Evolutionary conservation across 2,888 invertebrate genomes (phyloP).

Genomic region (Eurytoma californica): DNA sequence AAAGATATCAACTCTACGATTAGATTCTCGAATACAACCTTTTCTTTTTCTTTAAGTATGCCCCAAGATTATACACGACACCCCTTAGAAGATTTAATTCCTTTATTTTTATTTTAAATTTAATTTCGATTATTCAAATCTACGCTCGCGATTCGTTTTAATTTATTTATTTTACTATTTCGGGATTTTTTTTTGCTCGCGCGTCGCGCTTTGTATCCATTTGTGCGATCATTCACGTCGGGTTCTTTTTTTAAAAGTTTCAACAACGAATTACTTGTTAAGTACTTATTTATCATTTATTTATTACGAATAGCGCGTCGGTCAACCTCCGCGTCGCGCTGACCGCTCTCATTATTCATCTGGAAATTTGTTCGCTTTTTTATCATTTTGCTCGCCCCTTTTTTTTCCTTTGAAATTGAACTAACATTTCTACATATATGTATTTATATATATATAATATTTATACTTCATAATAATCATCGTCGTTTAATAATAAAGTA

Average conservation of each 20-base stretch:
- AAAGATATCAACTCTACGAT: constrained; percentile 47
- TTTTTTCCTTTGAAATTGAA: constrained; percentile 59
- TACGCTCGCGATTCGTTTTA: constrained; percentile 2
- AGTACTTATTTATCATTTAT: constrained; percentile 39
- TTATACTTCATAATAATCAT: constrained; percentile 60
- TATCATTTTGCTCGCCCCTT: constrained; percentile 53
- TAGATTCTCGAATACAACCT: constrained; percentile 65
- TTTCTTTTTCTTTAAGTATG: constrained; percentile 47
- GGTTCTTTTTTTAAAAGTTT: constrained; percentile 53
- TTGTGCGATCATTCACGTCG: constrained; percentile 52
- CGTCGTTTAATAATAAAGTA: constrained; percentile 64
- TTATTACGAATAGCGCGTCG: constrained; percentile 50
- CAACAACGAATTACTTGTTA: constrained; percentile 62
- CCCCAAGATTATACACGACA: constrained; percentile 35
- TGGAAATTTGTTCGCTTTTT: constrained; percentile 18
- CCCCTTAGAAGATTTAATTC: constrained; percentile 6
- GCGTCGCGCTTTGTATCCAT: constrained; percentile 17
- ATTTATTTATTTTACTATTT: constrained; percentile 5
- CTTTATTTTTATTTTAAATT: constrained; percentile 13
- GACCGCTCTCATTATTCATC: constrained; percentile 52
- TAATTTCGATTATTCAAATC: constrained; percentile 22
- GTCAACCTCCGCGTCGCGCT: constrained; percentile 58
- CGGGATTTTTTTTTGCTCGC: neutral
- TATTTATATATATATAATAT: constrained; percentile 59
- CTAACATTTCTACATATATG: constrained; percentile 63